A percentile compares a stretch with the other conserved stretches of the same genome.
phyloP scores from a whole-genome alignment of 2,797 vertebrate species.

The Argyrosomus regius region DNA sequence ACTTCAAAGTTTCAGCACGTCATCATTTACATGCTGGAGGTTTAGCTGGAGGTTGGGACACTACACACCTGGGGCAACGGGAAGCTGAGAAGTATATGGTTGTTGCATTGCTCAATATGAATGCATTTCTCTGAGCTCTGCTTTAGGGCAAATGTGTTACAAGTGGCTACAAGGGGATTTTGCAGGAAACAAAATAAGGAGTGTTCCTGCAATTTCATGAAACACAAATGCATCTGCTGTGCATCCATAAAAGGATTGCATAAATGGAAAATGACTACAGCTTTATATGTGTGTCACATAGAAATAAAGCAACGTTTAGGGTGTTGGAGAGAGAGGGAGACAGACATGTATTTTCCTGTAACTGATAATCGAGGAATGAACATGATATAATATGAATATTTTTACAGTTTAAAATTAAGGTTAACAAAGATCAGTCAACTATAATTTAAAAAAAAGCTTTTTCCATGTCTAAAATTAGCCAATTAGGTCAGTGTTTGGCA shows the following conservation, averaged over 20 bases:
- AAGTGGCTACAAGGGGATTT: background rate
- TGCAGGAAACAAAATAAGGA: constrained; percentile 10
- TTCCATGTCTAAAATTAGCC: background rate
- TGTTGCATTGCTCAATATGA: constrained; percentile 52
- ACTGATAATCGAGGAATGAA: background rate
- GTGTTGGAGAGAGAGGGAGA: background rate
- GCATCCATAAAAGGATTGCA: background rate
- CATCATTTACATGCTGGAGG: constrained; percentile 22
- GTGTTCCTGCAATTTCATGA: background rate
- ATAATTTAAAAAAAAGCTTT: background rate
- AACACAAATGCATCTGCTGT: background rate
- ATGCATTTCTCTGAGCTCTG: constrained; percentile 24
- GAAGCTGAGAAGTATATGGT: constrained; percentile 8
- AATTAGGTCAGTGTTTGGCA: background rate
- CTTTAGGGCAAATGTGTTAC: constrained; percentile 8
- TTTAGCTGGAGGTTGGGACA: constrained; percentile 14
- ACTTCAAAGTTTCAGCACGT: constrained; percentile 35
- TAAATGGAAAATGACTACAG: background rate
- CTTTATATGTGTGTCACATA: background rate
- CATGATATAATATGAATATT: background rate
- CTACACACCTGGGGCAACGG: constrained; percentile 26
- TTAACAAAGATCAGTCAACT: background rate
- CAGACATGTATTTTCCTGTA: background rate
- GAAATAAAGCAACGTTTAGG: background rate
- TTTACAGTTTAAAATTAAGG: background rate